phyloP scores from a whole-genome alignment of 2,888 invertebrate genomes.

The Zhengitettix transpicula region DNA sequence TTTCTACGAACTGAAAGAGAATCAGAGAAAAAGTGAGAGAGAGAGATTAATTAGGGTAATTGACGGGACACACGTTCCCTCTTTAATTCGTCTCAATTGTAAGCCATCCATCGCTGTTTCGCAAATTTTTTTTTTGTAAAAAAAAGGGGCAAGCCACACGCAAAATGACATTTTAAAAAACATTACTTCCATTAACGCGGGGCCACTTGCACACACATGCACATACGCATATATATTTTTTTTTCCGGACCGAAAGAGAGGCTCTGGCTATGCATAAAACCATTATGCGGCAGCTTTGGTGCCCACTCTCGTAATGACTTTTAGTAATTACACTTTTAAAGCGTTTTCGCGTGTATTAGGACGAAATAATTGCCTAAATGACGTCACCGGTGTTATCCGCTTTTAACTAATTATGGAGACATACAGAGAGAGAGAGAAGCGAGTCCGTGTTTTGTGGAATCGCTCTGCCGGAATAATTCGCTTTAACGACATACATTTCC shows the following conservation, averaged over 20 bases:
- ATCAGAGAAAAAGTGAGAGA: too few species aligned
- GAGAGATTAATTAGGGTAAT: too few species aligned
- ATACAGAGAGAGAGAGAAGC: background rate
- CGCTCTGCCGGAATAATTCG: background rate
- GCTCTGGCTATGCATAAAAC: slow-evolving; percentile 4
- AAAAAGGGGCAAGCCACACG: background rate
- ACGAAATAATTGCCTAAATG: slow-evolving; percentile 6
- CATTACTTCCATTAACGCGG: slow-evolving; percentile 1
- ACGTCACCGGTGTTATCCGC: slow-evolving; percentile 5
- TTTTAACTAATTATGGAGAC: slow-evolving; percentile 5
- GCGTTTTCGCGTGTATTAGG: slow-evolving; percentile 4
- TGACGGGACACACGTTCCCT: too few species aligned
- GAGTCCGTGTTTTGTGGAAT: too few species aligned
- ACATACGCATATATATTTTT: background rate
- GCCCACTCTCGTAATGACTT: slow-evolving; percentile 1
- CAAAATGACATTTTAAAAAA: background rate
- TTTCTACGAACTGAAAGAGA: too few species aligned
- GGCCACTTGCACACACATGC: background rate
- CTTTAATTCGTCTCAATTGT: too few species aligned
- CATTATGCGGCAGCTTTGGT: slow-evolving; percentile 3
- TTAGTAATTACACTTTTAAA: slow-evolving; percentile 7
- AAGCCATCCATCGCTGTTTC: too few species aligned
- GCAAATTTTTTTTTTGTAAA: too few species aligned
- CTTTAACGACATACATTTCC: background rate
- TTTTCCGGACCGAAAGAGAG: background rate